These are phyloP conservation scores for Melangyna quadrimaculata DNA, from an alignment of 2,888 invertebrate genomes.

Conservation along the genomic window DNA sequence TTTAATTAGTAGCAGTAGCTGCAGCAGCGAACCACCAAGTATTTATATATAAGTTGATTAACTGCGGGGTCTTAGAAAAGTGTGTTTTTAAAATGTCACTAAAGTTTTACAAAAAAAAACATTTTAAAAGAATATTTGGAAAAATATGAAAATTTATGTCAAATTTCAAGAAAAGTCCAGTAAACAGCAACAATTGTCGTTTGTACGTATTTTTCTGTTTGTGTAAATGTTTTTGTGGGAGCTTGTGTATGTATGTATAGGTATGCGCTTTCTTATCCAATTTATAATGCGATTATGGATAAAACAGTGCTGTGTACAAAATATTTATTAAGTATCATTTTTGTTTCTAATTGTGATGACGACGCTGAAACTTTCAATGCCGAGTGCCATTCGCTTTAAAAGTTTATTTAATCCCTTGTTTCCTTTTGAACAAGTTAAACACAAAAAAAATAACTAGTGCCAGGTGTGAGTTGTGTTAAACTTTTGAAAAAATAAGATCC, in stretches of 20 bases:
- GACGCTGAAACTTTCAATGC: too few relatives aligned
- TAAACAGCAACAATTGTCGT: slow-evolving; percentile 57
- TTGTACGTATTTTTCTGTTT: background rate
- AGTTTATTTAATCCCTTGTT: too few relatives aligned
- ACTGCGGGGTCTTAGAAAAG: slow-evolving; percentile 4
- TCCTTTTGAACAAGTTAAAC: too few relatives aligned
- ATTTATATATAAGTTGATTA: slow-evolving; percentile 61
- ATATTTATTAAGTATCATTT: background rate
- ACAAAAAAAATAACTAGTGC: too few relatives aligned
- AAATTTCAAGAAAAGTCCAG: background rate
- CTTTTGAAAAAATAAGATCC: too few relatives aligned
- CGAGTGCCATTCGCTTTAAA: too few relatives aligned
- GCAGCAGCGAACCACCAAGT: slow-evolving; percentile 64
- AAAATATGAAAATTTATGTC: slow-evolving; percentile 3
- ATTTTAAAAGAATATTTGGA: background rate
- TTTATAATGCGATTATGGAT: slow-evolving; percentile 24
- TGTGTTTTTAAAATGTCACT: background rate
- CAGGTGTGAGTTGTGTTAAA: too few relatives aligned
- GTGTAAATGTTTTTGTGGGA: background rate
- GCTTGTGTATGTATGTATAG: background rate
- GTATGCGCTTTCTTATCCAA: background rate
- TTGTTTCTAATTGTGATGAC: too few relatives aligned
- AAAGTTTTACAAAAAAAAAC: background rate
- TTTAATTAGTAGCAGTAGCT: slow-evolving; percentile 67
- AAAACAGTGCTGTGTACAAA: background rate